Evolutionary conservation across 2,113 vertebrate species (phyloP).

Genomic region (Hyperoodon ampullatus): DNA sequence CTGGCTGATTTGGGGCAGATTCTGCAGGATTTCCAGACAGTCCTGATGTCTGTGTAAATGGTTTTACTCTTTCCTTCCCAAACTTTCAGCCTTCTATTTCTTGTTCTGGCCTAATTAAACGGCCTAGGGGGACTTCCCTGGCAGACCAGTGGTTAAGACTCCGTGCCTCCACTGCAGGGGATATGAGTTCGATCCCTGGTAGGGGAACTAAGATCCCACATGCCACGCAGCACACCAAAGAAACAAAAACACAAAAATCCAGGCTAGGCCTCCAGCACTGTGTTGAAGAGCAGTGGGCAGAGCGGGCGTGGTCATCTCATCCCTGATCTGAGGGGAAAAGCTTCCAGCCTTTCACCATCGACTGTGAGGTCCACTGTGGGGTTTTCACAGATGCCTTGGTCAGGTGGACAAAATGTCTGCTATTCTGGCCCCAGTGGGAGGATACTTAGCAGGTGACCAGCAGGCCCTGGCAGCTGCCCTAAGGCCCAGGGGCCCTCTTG

Average conservation of each 20-base stretch:
- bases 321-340: background rate
- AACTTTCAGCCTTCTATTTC: background rate
- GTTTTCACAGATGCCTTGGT: background rate
- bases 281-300: background rate
- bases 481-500: background rate
- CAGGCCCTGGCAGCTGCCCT: background rate
- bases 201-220: too few relatives aligned
- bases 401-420: too few relatives aligned
- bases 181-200: too few relatives aligned
- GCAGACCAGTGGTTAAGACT: too few relatives aligned
- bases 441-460: background rate
- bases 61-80: background rate
- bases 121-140: too few relatives aligned
- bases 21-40: background rate
- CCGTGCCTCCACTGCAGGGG: too few relatives aligned
- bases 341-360: rapidly evolving
- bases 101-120: background rate
- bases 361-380: rapidly evolving
- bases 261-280: background rate
- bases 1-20: background rate
- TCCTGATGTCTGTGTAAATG: background rate
- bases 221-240: too few relatives aligned
- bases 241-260: too few relatives aligned
- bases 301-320: rapidly evolving
- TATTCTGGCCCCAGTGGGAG: background rate